Percentiles rank a stretch among this genome's conserved stretches.
Conservation (phyloP, 2,888 invertebrate species). For the Apamea sordens region DNA sequence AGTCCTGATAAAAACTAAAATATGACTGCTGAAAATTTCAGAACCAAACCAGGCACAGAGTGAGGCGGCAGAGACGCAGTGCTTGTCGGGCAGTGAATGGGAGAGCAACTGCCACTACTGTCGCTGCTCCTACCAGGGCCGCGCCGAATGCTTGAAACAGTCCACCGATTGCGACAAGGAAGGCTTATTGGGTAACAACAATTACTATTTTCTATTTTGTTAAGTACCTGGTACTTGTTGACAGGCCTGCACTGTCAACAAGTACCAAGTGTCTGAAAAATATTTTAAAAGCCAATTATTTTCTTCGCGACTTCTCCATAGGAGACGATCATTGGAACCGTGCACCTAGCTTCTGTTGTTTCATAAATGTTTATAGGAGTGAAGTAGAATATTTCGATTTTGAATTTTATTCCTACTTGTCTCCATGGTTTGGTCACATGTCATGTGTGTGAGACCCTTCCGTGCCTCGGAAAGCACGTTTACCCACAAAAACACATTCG, state of each 20-base stretch:
- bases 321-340: background rate
- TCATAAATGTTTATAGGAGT: background rate
- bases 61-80: constrained; percentile 69
- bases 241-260: background rate
- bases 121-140: constrained; percentile 74
- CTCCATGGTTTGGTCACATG: no score
- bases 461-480: no score
- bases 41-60: constrained; percentile 47
- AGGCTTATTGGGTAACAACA: constrained; percentile 66
- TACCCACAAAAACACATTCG: no score
- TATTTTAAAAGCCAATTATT: background rate
- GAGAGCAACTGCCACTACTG: constrained; percentile 80
- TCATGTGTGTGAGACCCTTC: no score
- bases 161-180: constrained; percentile 62
- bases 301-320: background rate
- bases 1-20: background rate
- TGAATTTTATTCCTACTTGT: background rate
- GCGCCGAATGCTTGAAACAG: constrained; percentile 73
- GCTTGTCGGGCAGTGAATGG: constrained; percentile 79
- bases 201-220: background rate
- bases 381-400: background rate
- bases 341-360: background rate
- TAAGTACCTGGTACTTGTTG: background rate
- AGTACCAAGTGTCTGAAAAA: no score
- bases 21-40: constrained; percentile 54